These are phyloP conservation scores for Labroides dimidiatus DNA, from an alignment of 2,797 vertebrate species.

Conservation along the genomic window DNA sequence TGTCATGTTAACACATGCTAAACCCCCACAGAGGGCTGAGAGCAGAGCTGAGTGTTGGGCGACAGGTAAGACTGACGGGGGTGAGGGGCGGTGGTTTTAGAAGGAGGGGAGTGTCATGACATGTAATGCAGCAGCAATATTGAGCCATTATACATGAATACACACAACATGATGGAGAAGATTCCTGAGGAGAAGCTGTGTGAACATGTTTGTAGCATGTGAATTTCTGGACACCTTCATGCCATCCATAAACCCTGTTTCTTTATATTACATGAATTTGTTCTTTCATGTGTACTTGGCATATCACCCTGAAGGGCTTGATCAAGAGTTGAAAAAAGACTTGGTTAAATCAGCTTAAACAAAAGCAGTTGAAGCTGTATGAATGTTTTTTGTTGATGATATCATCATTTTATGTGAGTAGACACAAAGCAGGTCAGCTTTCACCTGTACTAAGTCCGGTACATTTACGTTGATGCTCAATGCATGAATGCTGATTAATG, in stretches of 20 bases:
- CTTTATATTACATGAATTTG: slow-evolving; percentile 1
- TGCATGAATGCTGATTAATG: no score
- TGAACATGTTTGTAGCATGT: background rate
- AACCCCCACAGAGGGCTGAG: slow-evolving; percentile 74
- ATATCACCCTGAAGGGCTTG: background rate
- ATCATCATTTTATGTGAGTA: no score
- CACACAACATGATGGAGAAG: background rate
- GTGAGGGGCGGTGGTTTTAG: slow-evolving; percentile 26
- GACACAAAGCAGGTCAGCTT: no score
- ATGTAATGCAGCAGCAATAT: slow-evolving; percentile 25
- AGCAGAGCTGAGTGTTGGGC: slow-evolving; percentile 61
- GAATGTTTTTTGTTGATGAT: no score
- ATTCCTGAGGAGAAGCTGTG: slow-evolving; percentile 9
- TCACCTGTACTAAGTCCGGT: no score
- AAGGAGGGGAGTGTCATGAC: slow-evolving; percentile 11
- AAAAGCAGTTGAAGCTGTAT: no score
- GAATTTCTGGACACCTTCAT: background rate
- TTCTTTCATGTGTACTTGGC: background rate
- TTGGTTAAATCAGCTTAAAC: no score
- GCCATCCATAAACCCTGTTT: background rate
- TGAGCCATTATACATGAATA: slow-evolving; percentile 9
- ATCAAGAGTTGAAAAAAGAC: no score
- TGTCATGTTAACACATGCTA: slow-evolving; percentile 85
- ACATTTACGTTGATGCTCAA: no score
- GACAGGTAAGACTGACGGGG: slow-evolving; percentile 68